Conservation (phyloP, 2,888 invertebrate species). For the Phalera bucephala region DNA sequence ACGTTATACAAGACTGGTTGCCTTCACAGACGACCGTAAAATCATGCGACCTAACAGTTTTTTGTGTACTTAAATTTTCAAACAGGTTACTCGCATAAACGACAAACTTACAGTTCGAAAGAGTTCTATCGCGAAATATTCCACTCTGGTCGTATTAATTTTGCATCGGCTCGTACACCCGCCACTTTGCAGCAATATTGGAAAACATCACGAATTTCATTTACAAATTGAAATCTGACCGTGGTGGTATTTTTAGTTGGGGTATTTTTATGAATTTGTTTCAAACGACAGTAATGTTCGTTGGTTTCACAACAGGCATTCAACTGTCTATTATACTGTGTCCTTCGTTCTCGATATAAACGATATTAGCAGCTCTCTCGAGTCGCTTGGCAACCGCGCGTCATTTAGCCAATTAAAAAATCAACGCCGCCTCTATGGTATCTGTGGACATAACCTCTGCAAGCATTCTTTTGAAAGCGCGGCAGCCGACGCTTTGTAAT, state of each 20-base stretch:
- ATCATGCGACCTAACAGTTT: slow-evolving; percentile 46
- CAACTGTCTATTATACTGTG: slow-evolving; percentile 48
- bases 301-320: slow-evolving; percentile 27
- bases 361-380: too few species aligned
- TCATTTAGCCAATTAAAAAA: too few species aligned
- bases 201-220: slow-evolving; percentile 36
- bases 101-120: slow-evolving; percentile 31
- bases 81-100: slow-evolving; percentile 32
- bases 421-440: too few species aligned
- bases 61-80: too few species aligned
- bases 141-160: slow-evolving; percentile 38
- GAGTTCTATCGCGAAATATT: slow-evolving; percentile 35
- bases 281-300: slow-evolving; percentile 12
- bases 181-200: slow-evolving; percentile 31
- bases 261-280: slow-evolving; percentile 4
- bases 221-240: slow-evolving; percentile 27
- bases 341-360: too few species aligned
- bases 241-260: slow-evolving; percentile 10
- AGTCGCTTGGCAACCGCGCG: too few species aligned
- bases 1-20: slow-evolving; percentile 60
- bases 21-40: slow-evolving; percentile 66
- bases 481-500: too few species aligned
- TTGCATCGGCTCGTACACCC: slow-evolving; percentile 28
- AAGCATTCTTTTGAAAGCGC: too few species aligned
- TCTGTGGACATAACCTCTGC: too few species aligned